These are phyloP conservation scores for Hydrozoanthus gracilis DNA, from an alignment of 92 coral and sea anemone species.

Conservation along the genomic window DNA sequence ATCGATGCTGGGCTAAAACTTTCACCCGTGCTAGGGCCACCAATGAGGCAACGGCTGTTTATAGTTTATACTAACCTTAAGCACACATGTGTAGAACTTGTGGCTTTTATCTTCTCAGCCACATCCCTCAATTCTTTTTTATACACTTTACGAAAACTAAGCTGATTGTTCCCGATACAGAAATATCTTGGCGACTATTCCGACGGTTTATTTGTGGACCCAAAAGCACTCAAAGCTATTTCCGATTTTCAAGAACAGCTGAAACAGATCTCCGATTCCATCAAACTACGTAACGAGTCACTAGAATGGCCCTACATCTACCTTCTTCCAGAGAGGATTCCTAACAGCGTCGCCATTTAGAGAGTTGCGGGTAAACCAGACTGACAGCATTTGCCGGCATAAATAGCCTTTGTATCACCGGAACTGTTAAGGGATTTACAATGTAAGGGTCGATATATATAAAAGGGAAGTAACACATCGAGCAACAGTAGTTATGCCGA, in stretches of 20 bases:
- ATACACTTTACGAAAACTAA: background rate
- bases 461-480: too few species aligned
- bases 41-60: too few species aligned
- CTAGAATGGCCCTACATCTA: conserved; percentile 58
- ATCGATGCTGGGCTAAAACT: too few species aligned
- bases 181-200: conserved; percentile 53
- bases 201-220: conserved; percentile 50
- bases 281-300: conserved; percentile 49
- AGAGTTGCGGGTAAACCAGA: too few species aligned
- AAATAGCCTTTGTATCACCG: too few species aligned
- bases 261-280: conserved; percentile 49
- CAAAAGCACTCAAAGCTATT: conserved; percentile 55
- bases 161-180: background rate
- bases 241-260: conserved; percentile 53
- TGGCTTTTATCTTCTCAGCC: background rate
- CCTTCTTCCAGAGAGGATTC: conserved; percentile 57
- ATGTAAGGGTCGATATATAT: too few species aligned
- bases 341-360: conserved; percentile 61
- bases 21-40: too few species aligned
- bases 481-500: too few species aligned
- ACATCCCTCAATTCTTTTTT: background rate
- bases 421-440: too few species aligned
- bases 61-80: too few species aligned
- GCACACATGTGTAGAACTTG: background rate
- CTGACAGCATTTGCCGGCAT: too few species aligned